Evolutionary conservation across 1,140 invertebrate species (phyloP).

Genomic region (Hydropsyche tenuis): DNA sequence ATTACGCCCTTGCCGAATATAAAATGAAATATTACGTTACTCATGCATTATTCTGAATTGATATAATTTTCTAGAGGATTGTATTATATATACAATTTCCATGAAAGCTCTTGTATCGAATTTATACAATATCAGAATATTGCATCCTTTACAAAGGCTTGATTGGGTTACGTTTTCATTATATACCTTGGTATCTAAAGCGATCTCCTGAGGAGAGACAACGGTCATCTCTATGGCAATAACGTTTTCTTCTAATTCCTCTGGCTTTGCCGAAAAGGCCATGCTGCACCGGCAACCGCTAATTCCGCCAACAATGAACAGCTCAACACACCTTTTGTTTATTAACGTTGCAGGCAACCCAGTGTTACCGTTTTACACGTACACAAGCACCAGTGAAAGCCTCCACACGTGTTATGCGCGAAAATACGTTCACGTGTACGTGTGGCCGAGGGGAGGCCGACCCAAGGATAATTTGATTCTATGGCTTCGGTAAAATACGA

Average conservation of each 20-base stretch:
- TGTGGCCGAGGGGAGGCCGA: not conserved
- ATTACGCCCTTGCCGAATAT: not conserved
- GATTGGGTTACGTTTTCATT: not conserved
- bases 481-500: constrained; percentile 47
- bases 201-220: not conserved
- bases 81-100: too few relatives aligned
- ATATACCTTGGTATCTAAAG: constrained; percentile 4
- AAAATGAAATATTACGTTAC: not conserved
- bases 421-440: constrained; percentile 1
- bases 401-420: not conserved
- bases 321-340: constrained; percentile 49
- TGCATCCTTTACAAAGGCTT: not conserved
- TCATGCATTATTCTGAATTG: too few relatives aligned
- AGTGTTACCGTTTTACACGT: not conserved
- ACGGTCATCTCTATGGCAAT: constrained; percentile 21
- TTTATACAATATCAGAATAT: too few relatives aligned
- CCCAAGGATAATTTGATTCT: constrained; percentile 48
- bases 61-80: too few relatives aligned
- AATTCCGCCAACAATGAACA: constrained; percentile 49
- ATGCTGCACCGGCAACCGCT: constrained; percentile 45
- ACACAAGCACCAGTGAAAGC: not conserved
- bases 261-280: constrained; percentile 30
- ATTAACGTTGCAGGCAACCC: constrained; percentile 38
- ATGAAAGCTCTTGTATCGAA: too few relatives aligned
- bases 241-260: constrained; percentile 38